A percentile compares a stretch with the other conserved stretches of the same genome.
phyloP scores from a whole-genome alignment of 2,797 vertebrate species.

The Brachyalestes nurse region DNA sequence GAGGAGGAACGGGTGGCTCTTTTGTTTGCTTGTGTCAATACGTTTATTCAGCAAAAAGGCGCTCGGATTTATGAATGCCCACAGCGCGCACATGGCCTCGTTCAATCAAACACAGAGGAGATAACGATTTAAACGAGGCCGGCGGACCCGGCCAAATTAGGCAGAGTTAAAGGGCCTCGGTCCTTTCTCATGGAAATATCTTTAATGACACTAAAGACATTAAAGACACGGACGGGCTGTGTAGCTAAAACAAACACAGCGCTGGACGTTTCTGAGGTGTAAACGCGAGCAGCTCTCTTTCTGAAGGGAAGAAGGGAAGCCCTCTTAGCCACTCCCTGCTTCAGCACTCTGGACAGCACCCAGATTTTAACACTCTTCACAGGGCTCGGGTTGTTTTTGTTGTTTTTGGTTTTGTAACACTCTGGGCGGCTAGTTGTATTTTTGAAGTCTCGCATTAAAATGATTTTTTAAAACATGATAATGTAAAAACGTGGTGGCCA shows the following conservation, averaged over 20 bases:
- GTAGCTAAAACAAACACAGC: background rate
- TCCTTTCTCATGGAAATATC: conserved; percentile 6
- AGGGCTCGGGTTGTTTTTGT: background rate
- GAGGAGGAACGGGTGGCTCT: conserved; percentile 88
- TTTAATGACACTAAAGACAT: conserved; percentile 18
- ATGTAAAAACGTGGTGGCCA: too few relatives aligned
- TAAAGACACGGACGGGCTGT: background rate
- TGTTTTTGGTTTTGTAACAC: background rate
- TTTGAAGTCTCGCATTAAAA: background rate
- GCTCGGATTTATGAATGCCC: conserved; percentile 76
- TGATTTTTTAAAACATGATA: background rate
- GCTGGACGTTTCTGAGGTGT: background rate
- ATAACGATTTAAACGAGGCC: conserved; percentile 59
- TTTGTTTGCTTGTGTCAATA: conserved; percentile 85
- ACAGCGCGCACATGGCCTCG: conserved; percentile 70
- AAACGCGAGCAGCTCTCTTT: background rate
- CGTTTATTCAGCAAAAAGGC: conserved; percentile 86
- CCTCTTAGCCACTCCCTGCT: conserved; percentile 74
- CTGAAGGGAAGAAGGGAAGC: background rate
- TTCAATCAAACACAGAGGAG: conserved; percentile 55
- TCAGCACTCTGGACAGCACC: conserved; percentile 85
- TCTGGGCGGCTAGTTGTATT: background rate
- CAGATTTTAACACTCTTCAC: conserved; percentile 16
- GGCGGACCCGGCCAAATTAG: background rate
- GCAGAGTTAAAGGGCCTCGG: background rate